Percentiles rank a stretch among this genome's conserved stretches.
Conservation (phyloP, 2,888 invertebrate genomes). For the Drosophila macrospina region DNA sequence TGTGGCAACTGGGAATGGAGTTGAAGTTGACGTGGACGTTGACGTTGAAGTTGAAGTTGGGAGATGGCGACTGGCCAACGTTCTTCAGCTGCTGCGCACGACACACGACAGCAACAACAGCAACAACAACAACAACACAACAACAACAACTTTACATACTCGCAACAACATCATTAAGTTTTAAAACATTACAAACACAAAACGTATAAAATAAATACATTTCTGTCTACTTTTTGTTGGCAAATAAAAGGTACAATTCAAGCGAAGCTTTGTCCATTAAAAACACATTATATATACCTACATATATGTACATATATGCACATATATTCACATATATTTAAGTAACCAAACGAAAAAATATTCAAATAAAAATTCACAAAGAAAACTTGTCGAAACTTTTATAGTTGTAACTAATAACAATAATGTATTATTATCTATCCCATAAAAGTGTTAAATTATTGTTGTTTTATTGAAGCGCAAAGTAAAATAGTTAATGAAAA, state of each 20-base stretch:
- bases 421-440: no score
- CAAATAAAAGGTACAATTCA: background rate
- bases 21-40: slow-evolving; percentile 10
- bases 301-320: background rate
- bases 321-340: no score
- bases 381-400: background rate
- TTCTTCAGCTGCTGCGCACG: slow-evolving; percentile 45
- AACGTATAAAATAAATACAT: slow-evolving; percentile 21
- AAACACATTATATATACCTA: background rate
- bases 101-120: slow-evolving; percentile 57
- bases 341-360: background rate
- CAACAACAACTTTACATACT: slow-evolving; percentile 32
- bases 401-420: no score
- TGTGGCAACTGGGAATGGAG: slow-evolving; percentile 26
- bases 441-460: no score
- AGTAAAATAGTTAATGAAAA: no score
- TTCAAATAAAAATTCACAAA: no score
- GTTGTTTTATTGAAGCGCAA: no score
- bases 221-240: background rate
- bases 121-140: slow-evolving; percentile 30
- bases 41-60: slow-evolving; percentile 14
- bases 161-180: slow-evolving; percentile 74
- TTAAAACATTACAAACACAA: slow-evolving; percentile 40
- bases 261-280: background rate
- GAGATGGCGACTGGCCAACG: slow-evolving; percentile 44